Evolutionary conservation across 2,888 invertebrate genomes (phyloP).

Genomic region (Drosophila mimetica): DNA sequence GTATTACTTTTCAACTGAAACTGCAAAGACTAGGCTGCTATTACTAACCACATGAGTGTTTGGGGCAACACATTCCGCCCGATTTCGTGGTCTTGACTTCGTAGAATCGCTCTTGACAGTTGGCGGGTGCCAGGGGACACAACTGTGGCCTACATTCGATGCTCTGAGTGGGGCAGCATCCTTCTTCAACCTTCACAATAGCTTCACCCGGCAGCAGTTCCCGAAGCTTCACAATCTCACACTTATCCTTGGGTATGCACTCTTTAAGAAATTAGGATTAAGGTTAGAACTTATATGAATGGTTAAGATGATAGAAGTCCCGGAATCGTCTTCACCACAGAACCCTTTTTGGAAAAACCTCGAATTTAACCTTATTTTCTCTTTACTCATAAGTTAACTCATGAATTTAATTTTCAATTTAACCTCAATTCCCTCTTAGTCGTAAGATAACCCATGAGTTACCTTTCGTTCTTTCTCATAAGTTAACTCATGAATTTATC

Average conservation of each 20-base stretch:
- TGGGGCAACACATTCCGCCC: constrained; percentile 87
- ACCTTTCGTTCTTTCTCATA: no score
- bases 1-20: no score
- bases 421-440: no score
- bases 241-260: constrained; percentile 90
- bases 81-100: constrained; percentile 82
- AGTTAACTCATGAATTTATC: no score
- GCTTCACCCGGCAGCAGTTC: constrained; percentile 88
- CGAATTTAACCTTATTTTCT: no score
- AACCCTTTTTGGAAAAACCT: no score
- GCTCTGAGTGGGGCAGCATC: constrained; percentile 89
- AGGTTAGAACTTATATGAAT: background rate
- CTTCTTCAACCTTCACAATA: constrained; percentile 86
- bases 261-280: constrained; percentile 84
- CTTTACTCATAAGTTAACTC: no score
- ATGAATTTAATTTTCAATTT: no score
- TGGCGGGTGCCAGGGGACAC: constrained; percentile 87
- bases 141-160: constrained; percentile 87
- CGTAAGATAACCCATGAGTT: no score
- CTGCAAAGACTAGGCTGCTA: fast-evolving
- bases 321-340: no score
- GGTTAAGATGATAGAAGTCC: no score
- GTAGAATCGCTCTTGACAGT: constrained; percentile 86
- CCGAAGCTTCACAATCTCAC: constrained; percentile 85
- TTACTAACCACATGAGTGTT: constrained; percentile 87